A percentile compares a stretch with the other conserved stretches of the same genome.
phyloP scores from a whole-genome alignment of 1,140 invertebrate genomes.

The Phthorimaea operculella region DNA sequence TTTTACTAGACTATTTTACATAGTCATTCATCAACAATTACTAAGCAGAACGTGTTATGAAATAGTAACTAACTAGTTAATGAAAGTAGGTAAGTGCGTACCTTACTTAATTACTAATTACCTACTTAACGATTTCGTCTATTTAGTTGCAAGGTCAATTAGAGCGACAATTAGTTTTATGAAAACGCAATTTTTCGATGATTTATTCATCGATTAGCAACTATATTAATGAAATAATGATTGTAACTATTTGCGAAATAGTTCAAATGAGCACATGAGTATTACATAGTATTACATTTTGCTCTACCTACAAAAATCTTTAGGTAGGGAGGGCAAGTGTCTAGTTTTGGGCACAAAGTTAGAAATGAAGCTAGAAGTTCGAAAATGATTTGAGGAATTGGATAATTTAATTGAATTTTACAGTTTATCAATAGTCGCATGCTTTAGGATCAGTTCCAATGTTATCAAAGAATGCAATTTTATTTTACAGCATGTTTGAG shows the following conservation, averaged over 20 bases:
- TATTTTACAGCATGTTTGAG: too few species aligned
- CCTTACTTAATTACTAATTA: not conserved
- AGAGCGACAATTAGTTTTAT: not conserved
- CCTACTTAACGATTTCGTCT: not conserved
- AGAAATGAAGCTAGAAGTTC: too few species aligned
- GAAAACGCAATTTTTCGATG: not conserved
- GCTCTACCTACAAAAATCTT: not conserved
- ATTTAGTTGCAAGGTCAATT: not conserved
- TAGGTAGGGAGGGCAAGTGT: too few species aligned
- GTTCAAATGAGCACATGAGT: too few species aligned
- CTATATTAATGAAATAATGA: not conserved
- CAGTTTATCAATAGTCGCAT: too few species aligned
- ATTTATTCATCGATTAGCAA: not conserved
- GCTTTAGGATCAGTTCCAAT: too few species aligned
- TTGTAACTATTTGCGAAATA: not conserved
- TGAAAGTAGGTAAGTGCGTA: not conserved
- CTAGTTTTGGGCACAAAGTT: too few species aligned
- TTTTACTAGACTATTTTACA: too few species aligned
- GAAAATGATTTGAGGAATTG: too few species aligned
- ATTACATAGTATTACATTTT: too few species aligned
- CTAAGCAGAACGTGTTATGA: not conserved
- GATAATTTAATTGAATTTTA: too few species aligned
- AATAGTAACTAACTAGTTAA: not conserved
- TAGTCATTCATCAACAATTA: not conserved
- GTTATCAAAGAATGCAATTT: too few species aligned